Evolutionary conservation across 2,113 vertebrate genomes (phyloP).

Genomic region (Campylorhamphus procurvoides): DNA sequence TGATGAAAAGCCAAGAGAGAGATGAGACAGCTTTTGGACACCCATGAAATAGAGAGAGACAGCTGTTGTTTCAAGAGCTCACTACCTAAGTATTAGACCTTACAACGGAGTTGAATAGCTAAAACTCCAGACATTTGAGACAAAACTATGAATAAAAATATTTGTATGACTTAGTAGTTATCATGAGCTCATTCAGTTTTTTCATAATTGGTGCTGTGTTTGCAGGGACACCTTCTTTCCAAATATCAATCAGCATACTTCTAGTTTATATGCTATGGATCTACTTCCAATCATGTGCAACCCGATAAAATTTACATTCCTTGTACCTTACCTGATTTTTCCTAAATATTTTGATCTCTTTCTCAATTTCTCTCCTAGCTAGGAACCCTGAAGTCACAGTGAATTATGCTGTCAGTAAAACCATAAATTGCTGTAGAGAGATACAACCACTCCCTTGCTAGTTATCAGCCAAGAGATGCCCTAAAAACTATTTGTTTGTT

Average conservation of each 20-base stretch:
- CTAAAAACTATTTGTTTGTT: constrained; percentile 48
- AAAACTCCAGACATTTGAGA: neutral
- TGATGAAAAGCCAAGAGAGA: neutral
- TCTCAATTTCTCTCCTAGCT: neutral
- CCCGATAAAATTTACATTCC: neutral
- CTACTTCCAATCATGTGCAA: neutral
- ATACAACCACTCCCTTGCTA: neutral
- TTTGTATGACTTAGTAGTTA: neutral
- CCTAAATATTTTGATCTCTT: neutral
- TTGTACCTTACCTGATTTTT: neutral
- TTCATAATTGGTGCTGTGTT: neutral
- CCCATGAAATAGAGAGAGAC: neutral
- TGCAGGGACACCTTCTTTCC: neutral
- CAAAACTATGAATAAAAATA: neutral
- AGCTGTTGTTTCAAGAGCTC: neutral
- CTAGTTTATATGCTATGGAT: neutral
- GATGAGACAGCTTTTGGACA: neutral
- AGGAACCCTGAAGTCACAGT: neutral
- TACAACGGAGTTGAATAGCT: neutral
- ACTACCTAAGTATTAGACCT: neutral
- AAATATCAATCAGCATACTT: neutral
- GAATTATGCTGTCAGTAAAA: constrained; percentile 42
- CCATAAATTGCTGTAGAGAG: constrained; percentile 30
- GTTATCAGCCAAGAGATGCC: constrained; percentile 44
- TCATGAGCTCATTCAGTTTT: neutral